Evolutionary conservation across 1,140 invertebrate genomes (phyloP), one percentile per base, ranked within the genome.

Genomic region (Chymomyza costata): DNA sequence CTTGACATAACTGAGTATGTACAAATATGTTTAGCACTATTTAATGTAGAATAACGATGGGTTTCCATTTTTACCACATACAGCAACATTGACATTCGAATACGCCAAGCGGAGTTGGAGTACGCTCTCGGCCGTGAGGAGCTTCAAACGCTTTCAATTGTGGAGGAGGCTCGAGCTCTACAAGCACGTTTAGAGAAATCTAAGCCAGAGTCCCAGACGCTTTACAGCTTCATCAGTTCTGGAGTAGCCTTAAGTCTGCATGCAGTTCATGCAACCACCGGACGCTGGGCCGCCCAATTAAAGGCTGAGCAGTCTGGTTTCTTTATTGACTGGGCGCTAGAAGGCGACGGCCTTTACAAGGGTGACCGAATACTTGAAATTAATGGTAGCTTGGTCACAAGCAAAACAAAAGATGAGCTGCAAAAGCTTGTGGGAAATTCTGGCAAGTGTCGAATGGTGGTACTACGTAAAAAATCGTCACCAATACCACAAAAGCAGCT

Each of bases 21-120:
- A 43, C 0, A 0, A 11, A 1, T 5, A 2, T 0, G 13, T 2
- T 10, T 16, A 0, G 6, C 10, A 16, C 3, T n/a, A 31, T 14
- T 16, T 25, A 15, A 6, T 39, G 5, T n/a, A n/a, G n/a, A n/a
- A n/a, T n/a, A n/a, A n/a, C n/a, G n/a, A n/a, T n/a, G n/a, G n/a
- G 15, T 45, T n/a, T 11, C n/a, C 2, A 41, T 69, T 18, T 37
- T 0, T 14, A 1, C 8, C 6, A 1, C 62, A 87, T 87, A 10
- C 85, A 95, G 94, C 70, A 95, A 95, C 82, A 95, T 96, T 44
- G 94, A 96, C 82, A 90, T 93, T n/a, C 88, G 94, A 54, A 96
- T 96, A 71, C 91, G 94, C 63, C 94, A 95, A 76, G 95, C 95
- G 0, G 95, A 96, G 85, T 84, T 96, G 54, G 94, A 96, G 73